phyloP scores from a whole-genome alignment of 2,888 invertebrate species.

The Drosophila limbata region DNA sequence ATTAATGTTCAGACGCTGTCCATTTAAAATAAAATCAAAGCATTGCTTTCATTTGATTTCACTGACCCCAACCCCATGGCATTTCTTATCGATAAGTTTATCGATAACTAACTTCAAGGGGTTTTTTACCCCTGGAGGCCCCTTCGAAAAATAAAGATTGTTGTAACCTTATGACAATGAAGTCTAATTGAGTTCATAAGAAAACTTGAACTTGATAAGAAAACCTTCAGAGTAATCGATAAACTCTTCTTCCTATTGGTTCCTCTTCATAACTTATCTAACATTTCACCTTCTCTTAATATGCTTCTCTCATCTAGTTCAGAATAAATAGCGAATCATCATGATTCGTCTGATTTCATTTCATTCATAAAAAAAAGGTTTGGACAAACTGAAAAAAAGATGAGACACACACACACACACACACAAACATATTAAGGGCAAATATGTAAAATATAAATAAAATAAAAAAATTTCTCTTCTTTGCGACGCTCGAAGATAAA shows the following conservation, averaged over 20 bases:
- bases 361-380: constrained; percentile 20
- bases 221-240: neutral
- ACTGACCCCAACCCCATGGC: neutral
- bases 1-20: too few relatives aligned
- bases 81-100: neutral
- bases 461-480: constrained; percentile 28
- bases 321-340: constrained; percentile 4
- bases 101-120: neutral
- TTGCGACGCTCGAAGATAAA: constrained; percentile 8
- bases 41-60: neutral
- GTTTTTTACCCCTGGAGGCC: too few relatives aligned
- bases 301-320: neutral
- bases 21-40: neutral
- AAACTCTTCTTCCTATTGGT: neutral
- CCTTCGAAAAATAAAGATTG: neutral
- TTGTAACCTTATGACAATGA: neutral
- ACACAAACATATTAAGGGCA: neutral
- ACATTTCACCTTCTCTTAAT: neutral
- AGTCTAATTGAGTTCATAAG: neutral
- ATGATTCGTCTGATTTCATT: constrained; percentile 2
- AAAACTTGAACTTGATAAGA: neutral
- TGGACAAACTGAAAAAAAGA: neutral
- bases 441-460: constrained; percentile 6
- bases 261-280: neutral
- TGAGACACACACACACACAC: neutral